Percentiles rank a stretch among this genome's conserved stretches.
phyloP scores from a whole-genome alignment of 2,888 invertebrate species.

The Tromatobia lineatoria region DNA sequence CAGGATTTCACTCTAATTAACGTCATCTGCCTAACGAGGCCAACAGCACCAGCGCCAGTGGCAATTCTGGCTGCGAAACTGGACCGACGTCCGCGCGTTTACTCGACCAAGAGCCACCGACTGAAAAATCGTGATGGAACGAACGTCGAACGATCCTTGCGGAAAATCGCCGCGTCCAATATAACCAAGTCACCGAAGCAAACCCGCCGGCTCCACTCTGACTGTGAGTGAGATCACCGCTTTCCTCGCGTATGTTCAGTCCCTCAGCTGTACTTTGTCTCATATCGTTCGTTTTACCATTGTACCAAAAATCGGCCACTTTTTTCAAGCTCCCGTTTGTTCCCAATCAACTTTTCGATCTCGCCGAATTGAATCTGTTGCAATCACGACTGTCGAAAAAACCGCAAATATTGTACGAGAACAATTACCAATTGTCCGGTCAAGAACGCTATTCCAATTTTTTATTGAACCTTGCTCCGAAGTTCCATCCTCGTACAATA shows the following conservation, averaged over 20 bases:
- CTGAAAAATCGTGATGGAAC: slow-evolving; percentile 48
- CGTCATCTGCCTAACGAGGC: slow-evolving; percentile 68
- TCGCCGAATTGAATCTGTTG: no score
- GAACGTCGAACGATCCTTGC: slow-evolving; percentile 37
- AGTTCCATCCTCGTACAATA: no score
- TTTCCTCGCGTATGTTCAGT: background rate
- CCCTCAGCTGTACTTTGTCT: background rate
- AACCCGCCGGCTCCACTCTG: background rate
- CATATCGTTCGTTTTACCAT: no score
- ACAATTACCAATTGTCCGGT: no score
- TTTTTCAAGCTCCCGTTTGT: no score
- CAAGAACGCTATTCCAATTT: no score
- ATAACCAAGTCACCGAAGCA: no score
- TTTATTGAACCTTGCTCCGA: no score
- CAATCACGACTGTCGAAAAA: no score
- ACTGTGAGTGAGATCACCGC: background rate
- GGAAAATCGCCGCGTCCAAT: slow-evolving; percentile 44
- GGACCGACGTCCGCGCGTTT: slow-evolving; percentile 15
- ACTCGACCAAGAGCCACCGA: slow-evolving; percentile 25
- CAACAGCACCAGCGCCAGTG: slow-evolving; percentile 11
- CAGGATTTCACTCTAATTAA: slow-evolving; percentile 68
- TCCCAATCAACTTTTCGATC: no score
- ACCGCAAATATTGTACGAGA: no score
- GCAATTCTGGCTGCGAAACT: slow-evolving; percentile 13
- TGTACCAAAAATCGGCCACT: no score